Conservation (phyloP, 1,140 invertebrate species). For the Drosophila asahinai region DNA sequence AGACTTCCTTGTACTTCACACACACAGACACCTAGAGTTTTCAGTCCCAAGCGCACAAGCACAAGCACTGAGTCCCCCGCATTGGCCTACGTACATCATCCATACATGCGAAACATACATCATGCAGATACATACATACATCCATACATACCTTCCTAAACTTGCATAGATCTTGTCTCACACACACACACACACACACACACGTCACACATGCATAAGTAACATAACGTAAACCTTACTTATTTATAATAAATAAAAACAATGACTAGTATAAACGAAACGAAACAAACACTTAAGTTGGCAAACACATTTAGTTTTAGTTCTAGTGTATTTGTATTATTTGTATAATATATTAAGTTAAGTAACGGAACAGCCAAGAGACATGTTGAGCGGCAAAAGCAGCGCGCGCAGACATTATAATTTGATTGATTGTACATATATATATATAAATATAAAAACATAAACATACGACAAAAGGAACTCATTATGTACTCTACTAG, state of each 20-base stretch:
- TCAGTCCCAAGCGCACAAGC: constrained; percentile 31
- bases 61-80: constrained; percentile 23
- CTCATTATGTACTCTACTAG: constrained; percentile 38
- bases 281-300: constrained; percentile 55
- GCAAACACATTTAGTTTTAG: constrained; percentile 38
- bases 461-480: constrained; percentile 22
- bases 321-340: constrained; percentile 78
- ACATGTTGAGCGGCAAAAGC: constrained; percentile 17
- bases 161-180: constrained; percentile 33
- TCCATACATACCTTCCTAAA: constrained; percentile 2
- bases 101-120: neutral
- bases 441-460: constrained; percentile 48
- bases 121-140: neutral
- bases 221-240: constrained; percentile 55
- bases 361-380: constrained; percentile 30
- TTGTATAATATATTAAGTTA: constrained; percentile 70
- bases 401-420: constrained; percentile 43
- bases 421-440: constrained; percentile 71
- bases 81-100: constrained; percentile 11
- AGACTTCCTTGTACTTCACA: constrained; percentile 42
- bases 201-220: constrained; percentile 45
- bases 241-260: constrained; percentile 59
- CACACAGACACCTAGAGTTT: constrained; percentile 11
- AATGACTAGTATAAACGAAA: constrained; percentile 59
- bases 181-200: neutral